Evolutionary conservation across 2,888 invertebrate genomes (phyloP).

Genomic region (Gasteruption jaculator): DNA sequence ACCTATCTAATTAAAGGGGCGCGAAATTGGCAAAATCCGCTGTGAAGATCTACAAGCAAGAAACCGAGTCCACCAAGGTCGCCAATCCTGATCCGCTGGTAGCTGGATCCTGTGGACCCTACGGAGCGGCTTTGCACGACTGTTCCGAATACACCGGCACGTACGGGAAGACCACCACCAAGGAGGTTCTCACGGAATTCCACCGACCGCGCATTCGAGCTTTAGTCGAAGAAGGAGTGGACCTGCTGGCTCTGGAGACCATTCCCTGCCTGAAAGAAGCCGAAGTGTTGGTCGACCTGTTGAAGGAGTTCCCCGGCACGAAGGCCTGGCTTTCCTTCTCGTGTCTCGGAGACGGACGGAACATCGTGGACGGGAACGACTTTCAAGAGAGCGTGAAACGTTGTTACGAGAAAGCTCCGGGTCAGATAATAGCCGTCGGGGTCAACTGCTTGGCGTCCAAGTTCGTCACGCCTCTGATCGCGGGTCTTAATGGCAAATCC

Average conservation of each 20-base stretch:
- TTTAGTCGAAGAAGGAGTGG: slow-evolving; percentile 75
- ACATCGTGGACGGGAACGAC: slow-evolving; percentile 75
- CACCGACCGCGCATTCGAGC: slow-evolving; percentile 79
- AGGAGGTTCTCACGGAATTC: slow-evolving; percentile 70
- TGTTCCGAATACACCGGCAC: slow-evolving; percentile 91
- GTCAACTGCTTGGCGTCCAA: slow-evolving; percentile 80
- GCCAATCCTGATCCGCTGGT: slow-evolving; percentile 58
- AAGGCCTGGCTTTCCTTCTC: slow-evolving; percentile 88
- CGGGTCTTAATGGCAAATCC: slow-evolving; percentile 55
- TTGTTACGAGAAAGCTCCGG: slow-evolving; percentile 60
- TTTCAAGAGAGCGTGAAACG: slow-evolving; percentile 69
- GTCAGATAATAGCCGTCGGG: slow-evolving; percentile 82
- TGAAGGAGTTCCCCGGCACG: slow-evolving; percentile 71
- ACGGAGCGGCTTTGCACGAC: slow-evolving; percentile 85
- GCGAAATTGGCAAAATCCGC: slow-evolving; percentile 71
- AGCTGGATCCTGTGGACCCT: slow-evolving; percentile 89
- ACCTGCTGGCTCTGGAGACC: slow-evolving; percentile 86
- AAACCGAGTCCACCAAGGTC: slow-evolving; percentile 24
- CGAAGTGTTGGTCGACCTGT: slow-evolving; percentile 71
- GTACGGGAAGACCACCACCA: slow-evolving; percentile 65
- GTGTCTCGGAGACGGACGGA: slow-evolving; percentile 63
- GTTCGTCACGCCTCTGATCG: slow-evolving; percentile 61
- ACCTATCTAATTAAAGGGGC: slow-evolving; percentile 56
- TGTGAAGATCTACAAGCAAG: slow-evolving; percentile 53
- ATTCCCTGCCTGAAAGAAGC: slow-evolving; percentile 85